A percentile compares a stretch with the other conserved stretches of the same genome.
These are phyloP conservation scores for Spizaetus ornatus DNA, from an alignment of 2,113 vertebrate genomes.

Conservation along the genomic window DNA sequence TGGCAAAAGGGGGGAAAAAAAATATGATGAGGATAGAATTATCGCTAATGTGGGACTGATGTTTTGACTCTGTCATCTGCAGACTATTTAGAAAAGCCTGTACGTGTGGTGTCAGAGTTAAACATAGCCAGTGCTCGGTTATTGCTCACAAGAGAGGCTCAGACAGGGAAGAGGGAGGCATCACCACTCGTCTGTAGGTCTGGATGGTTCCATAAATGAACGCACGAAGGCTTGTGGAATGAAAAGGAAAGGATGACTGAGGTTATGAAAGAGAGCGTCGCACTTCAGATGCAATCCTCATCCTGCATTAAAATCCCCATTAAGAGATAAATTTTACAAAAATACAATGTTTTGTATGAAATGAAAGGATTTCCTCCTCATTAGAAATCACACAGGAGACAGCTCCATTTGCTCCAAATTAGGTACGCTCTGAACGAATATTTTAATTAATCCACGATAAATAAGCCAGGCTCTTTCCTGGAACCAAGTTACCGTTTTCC, in stretches of 20 bases:
- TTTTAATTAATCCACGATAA: slow-evolving; percentile 41
- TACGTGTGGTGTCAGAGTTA: background rate
- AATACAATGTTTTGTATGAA: background rate
- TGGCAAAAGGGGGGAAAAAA: background rate
- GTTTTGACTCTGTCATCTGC: background rate
- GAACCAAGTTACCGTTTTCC: background rate
- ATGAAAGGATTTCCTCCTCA: background rate
- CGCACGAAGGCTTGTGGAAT: background rate
- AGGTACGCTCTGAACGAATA: background rate
- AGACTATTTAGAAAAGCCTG: background rate
- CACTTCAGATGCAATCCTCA: background rate
- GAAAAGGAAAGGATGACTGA: background rate
- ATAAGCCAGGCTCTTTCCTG: background rate
- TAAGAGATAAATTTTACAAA: background rate
- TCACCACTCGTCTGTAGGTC: background rate
- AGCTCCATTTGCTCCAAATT: slow-evolving; percentile 26
- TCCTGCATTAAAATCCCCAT: background rate
- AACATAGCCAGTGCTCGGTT: background rate
- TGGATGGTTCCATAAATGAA: background rate
- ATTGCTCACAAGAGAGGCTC: background rate
- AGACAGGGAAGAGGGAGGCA: background rate
- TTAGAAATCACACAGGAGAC: background rate
- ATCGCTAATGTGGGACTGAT: background rate
- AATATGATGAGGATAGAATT: background rate
- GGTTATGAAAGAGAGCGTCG: background rate